These are phyloP conservation scores for Diadumene lineata DNA, from an alignment of 92 coral and sea anemone genomes.

Conservation along the genomic window DNA sequence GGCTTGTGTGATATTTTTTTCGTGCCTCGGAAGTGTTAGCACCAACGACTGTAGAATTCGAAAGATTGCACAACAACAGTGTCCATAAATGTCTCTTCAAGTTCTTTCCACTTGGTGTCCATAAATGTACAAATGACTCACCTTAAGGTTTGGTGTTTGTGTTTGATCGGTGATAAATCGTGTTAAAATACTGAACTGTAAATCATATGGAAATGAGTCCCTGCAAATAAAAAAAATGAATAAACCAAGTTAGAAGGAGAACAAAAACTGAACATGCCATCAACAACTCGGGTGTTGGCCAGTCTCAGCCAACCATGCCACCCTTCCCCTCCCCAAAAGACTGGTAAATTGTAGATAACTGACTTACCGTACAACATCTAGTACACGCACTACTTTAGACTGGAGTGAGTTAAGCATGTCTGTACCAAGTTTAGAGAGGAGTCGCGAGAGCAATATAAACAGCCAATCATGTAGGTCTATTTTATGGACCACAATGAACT, in stretches of 20 bases:
- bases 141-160: slow-evolving; percentile 96
- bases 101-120: too few relatives aligned
- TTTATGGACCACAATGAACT: slow-evolving; percentile 93
- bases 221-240: slow-evolving; percentile 37
- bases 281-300: too few relatives aligned
- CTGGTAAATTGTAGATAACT: background rate
- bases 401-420: slow-evolving; percentile 89
- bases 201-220: slow-evolving; percentile 96
- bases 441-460: slow-evolving; percentile 89
- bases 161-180: slow-evolving; percentile 97
- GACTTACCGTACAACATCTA: slow-evolving; percentile 90
- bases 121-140: slow-evolving; percentile 20
- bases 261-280: too few relatives aligned
- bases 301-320: too few relatives aligned
- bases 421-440: slow-evolving; percentile 89
- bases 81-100: too few relatives aligned
- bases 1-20: too few relatives aligned
- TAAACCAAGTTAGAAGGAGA: too few relatives aligned
- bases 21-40: too few relatives aligned
- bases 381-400: slow-evolving; percentile 88
- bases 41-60: too few relatives aligned
- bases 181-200: slow-evolving; percentile 90
- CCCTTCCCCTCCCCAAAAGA: too few relatives aligned
- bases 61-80: too few relatives aligned
- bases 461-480: slow-evolving; percentile 98